Evolutionary conservation across 2,113 vertebrate species (phyloP), one percentile per base, ranked within the genome.

Genomic region (Oryzias curvinotus): DNA sequence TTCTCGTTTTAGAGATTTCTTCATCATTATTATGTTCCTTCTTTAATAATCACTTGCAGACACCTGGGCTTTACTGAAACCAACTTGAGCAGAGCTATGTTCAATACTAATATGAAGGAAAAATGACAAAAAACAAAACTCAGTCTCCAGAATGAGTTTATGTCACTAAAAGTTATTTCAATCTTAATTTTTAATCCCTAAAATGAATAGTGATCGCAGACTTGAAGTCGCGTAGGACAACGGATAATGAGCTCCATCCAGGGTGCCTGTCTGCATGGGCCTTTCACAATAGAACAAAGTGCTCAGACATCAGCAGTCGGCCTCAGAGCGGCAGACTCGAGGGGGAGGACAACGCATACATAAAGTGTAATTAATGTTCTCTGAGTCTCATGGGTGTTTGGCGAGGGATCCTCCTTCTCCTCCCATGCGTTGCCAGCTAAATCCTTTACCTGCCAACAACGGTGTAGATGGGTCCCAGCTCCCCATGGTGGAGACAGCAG

Each of bases 291-390:
- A 73, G 80, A 82, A 81, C 71, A 74, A 74, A 80, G 77, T 80
- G 72, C 71, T 80, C 69, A 73, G 62, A 78, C 71, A 82, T 79
- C 80, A 69, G 72, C 79, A 77, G 70, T 81, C 71, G 62, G 80
- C 75, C 75, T 71, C 73, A 75, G 71, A 79, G 75, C 68, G 65
- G 65, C 51, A 69, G 75, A 71, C 87, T 90, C 87, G 75, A 70
- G 84, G 78, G 85, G 51, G 60, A 84, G 82, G 87, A 88, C 85
- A 77, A 82, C 67, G 83, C 84, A 90, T 85, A 82, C 65, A 75
- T 75, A 88, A 87, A 82, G 85, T 86, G 82, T 88, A 87, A 91
- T 91, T 91, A 90, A 85, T 75, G 86, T 77, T 86, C 85, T 66
- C 47, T n/a, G 43, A 54, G 65, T 76, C 75, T 79, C 65, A 19